Evolutionary conservation across 2,113 vertebrate genomes (phyloP).

Genomic region (Elanus axillaris): DNA sequence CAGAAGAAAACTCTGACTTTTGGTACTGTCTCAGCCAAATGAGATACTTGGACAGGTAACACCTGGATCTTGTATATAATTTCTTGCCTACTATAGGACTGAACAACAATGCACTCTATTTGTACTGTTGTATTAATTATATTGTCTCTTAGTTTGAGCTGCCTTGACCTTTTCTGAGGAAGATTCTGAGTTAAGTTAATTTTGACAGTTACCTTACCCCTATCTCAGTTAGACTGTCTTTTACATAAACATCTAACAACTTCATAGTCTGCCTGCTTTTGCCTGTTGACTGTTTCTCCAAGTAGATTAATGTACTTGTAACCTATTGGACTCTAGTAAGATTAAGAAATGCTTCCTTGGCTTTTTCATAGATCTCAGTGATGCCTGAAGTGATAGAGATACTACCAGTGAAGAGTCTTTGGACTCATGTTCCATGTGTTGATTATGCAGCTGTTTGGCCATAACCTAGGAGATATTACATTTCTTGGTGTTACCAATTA

Average conservation of each 20-base stretch:
- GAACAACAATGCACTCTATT: background rate
- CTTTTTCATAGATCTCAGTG: background rate
- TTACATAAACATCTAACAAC: background rate
- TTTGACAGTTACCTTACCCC: background rate
- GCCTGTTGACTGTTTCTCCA: background rate
- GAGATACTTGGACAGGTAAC: background rate
- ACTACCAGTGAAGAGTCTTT: background rate
- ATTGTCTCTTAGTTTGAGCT: background rate
- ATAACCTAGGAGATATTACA: background rate
- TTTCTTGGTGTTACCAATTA: background rate
- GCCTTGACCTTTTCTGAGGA: background rate
- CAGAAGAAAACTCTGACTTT: background rate
- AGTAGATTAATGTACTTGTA: background rate
- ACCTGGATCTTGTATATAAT: background rate
- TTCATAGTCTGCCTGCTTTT: background rate
- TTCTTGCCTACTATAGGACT: background rate
- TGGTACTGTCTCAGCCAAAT: background rate
- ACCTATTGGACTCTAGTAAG: background rate
- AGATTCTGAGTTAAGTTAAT: background rate
- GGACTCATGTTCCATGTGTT: fast-evolving
- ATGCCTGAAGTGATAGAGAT: background rate
- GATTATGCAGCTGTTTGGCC: background rate
- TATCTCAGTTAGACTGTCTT: background rate
- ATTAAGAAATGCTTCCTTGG: background rate
- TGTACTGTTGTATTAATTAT: background rate